A percentile compares a stretch with the other conserved stretches of the same genome.
Conservation (phyloP, 2,888 invertebrate genomes). For the Ichneumoninae sp. region DNA sequence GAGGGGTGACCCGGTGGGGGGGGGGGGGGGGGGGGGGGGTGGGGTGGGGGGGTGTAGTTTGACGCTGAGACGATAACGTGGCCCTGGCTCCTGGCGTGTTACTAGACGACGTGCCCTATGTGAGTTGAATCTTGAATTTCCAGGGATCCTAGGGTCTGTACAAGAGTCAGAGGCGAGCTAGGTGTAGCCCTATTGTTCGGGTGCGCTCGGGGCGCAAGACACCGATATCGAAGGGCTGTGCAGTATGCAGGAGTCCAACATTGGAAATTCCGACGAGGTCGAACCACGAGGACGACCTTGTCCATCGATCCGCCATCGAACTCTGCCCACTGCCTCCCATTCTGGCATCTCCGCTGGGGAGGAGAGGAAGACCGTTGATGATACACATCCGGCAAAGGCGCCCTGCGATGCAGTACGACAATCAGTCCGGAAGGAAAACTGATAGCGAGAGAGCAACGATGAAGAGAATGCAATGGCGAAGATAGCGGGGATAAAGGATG, state of each 20-base stretch:
- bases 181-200: constrained; percentile 58
- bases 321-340: constrained; percentile 10
- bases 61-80: constrained; percentile 48
- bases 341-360: background rate
- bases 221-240: constrained; percentile 35
- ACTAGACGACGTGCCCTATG: constrained; percentile 46
- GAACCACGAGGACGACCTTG: constrained; percentile 43
- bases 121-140: constrained; percentile 51
- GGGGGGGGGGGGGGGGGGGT: background rate
- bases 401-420: background rate
- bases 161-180: constrained; percentile 39
- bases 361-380: background rate
- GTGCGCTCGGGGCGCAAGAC: constrained; percentile 5
- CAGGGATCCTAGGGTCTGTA: constrained; percentile 26
- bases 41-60: background rate
- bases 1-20: constrained; percentile 23
- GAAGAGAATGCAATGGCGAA: background rate
- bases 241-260: constrained; percentile 30
- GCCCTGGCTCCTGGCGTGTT: constrained; percentile 54
- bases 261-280: constrained; percentile 51
- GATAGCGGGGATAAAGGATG: background rate
- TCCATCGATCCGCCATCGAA: constrained; percentile 6
- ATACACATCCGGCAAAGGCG: background rate
- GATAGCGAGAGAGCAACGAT: too few species aligned
- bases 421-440: background rate